phyloP scores from a whole-genome alignment of 2,888 invertebrate species.

The Tolmerus cingulatus region DNA sequence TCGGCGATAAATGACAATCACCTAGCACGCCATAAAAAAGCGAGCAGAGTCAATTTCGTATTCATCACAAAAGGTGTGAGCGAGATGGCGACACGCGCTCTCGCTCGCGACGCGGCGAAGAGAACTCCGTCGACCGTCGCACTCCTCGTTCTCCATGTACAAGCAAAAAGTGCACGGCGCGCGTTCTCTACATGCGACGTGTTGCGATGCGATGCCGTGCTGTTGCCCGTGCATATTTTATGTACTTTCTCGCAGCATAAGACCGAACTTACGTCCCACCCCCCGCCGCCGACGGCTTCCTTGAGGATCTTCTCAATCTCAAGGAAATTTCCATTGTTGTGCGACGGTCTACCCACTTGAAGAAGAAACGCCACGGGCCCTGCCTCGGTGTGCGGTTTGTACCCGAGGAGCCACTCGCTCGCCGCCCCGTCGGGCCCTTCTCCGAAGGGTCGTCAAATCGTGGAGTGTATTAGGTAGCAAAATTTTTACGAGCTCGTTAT shows the following conservation, averaged over 20 bases:
- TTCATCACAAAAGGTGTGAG: constrained; percentile 44
- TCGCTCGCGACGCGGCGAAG: not conserved
- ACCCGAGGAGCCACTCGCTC: constrained; percentile 42
- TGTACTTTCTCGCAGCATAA: constrained; percentile 22
- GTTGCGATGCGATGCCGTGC: not conserved
- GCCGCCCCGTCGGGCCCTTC: not conserved
- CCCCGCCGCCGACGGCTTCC: not conserved
- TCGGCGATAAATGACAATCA: constrained; percentile 50
- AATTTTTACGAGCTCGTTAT: constrained; percentile 65
- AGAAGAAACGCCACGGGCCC: not conserved
- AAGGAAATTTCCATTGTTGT: constrained; percentile 43
- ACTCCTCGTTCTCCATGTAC: not conserved
- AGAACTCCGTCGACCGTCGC: not conserved
- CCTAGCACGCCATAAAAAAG: constrained; percentile 50
- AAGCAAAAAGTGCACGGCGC: not conserved
- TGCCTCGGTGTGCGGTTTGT: not conserved
- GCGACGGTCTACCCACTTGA: constrained; percentile 47
- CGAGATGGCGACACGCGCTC: not conserved
- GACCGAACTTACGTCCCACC: not conserved
- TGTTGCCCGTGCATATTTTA: constrained; percentile 26
- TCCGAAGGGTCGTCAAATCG: constrained; percentile 56
- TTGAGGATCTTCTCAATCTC: constrained; percentile 26
- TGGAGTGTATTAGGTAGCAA: constrained; percentile 65
- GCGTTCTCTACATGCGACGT: not conserved
- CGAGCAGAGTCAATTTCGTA: constrained; percentile 49